Evolutionary conservation across 1,140 invertebrate genomes (phyloP).

Genomic region (Teleopsis dalmanni): DNA sequence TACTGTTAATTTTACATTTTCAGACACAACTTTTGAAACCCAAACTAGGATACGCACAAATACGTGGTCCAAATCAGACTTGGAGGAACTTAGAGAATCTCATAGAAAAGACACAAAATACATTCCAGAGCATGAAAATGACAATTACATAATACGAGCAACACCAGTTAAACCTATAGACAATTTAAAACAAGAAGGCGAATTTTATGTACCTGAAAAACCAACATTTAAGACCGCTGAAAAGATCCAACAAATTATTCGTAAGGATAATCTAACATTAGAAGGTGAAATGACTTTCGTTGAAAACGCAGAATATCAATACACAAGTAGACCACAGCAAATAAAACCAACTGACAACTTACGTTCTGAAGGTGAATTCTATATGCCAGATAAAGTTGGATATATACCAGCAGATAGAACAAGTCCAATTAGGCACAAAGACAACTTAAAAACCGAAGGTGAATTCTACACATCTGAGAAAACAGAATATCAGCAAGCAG

Average conservation of each 20-base stretch:
- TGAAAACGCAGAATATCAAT: slow-evolving; percentile 45
- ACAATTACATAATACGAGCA: too few relatives aligned
- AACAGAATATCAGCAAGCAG: slow-evolving; percentile 42
- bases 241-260: slow-evolving; percentile 44
- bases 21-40: slow-evolving; percentile 46
- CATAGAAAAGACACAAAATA: slow-evolving; percentile 57
- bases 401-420: slow-evolving; percentile 49
- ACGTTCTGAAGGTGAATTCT: slow-evolving; percentile 52
- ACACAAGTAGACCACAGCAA: slow-evolving; percentile 48
- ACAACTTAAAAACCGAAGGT: slow-evolving; percentile 54
- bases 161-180: slow-evolving; percentile 49
- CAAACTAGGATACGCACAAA: slow-evolving; percentile 65
- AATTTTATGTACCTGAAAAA: slow-evolving; percentile 47
- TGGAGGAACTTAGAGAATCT: slow-evolving; percentile 58
- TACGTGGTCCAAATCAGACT: slow-evolving; percentile 73
- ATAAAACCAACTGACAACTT: slow-evolving; percentile 22
- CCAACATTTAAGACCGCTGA: slow-evolving; percentile 42
- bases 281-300: slow-evolving; percentile 54
- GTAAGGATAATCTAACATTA: slow-evolving; percentile 47
- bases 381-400: slow-evolving; percentile 46
- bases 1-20: neutral
- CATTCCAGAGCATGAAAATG: slow-evolving; percentile 53
- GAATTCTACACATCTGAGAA: slow-evolving; percentile 48
- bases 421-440: slow-evolving; percentile 49
- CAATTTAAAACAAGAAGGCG: slow-evolving; percentile 51